phyloP scores from a whole-genome alignment of 2,797 vertebrate genomes.

The Lagodon rhomboides region DNA sequence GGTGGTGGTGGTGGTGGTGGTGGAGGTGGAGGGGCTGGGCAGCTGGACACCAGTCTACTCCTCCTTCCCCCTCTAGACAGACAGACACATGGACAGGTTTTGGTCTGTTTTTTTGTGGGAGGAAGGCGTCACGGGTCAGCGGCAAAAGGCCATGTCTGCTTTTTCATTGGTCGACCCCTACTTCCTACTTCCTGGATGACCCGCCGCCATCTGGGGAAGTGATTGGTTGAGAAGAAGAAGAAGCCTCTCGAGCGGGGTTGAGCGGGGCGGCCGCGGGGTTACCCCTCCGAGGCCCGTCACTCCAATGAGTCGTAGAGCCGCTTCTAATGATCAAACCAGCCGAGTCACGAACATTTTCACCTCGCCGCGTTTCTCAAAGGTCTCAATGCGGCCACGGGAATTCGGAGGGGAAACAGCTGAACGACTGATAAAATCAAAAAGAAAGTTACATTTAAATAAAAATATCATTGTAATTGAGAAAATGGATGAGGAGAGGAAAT shows the following conservation, averaged over 20 bases:
- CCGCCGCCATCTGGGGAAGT: conserved; percentile 94
- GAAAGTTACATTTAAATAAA: neutral
- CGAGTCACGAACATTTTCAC: conserved; percentile 73
- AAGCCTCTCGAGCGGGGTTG: conserved; percentile 58
- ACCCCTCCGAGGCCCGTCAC: conserved; percentile 86
- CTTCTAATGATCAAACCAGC: conserved; percentile 94
- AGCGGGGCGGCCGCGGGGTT: conserved; percentile 81
- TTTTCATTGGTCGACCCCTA: conserved; percentile 83
- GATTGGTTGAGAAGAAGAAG: conserved; percentile 80
- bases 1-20: neutral
- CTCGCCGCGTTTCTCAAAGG: conserved; percentile 49
- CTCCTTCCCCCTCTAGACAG: conserved; percentile 44
- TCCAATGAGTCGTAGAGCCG: conserved; percentile 95
- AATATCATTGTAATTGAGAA: neutral
- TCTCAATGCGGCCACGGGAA: conserved; percentile 1
- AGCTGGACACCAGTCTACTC: conserved; percentile 57
- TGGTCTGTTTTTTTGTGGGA: conserved; percentile 78
- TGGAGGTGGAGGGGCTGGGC: neutral
- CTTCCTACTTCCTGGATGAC: conserved; percentile 92
- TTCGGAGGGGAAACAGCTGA: neutral
- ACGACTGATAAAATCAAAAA: neutral
- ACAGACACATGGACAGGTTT: conserved; percentile 48
- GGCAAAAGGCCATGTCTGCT: conserved; percentile 77
- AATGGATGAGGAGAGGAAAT: neutral
- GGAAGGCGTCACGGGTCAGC: conserved; percentile 81